Percentiles rank a stretch among this genome's conserved stretches.
Conservation (phyloP, 2,113 vertebrate genomes). For the Opisthocomus hoazin region DNA sequence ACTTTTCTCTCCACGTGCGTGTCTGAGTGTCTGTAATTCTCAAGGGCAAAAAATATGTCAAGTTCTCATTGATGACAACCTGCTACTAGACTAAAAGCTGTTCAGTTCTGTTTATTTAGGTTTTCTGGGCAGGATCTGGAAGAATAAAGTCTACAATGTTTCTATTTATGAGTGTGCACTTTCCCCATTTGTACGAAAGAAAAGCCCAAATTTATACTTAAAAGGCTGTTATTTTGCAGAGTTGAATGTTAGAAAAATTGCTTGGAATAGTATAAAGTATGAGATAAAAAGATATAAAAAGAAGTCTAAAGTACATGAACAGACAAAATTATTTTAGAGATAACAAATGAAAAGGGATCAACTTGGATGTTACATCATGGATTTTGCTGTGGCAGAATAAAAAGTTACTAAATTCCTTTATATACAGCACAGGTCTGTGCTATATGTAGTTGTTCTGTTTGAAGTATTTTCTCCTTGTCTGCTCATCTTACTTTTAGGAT, state of each 20-base stretch:
- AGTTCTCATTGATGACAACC: neutral
- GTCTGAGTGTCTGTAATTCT: neutral
- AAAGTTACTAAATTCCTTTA: neutral
- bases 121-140: neutral
- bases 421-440: neutral
- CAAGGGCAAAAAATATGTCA: neutral
- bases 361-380: neutral
- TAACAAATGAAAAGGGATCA: slow-evolving; percentile 1
- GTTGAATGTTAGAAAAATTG: neutral
- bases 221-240: slow-evolving; percentile 1
- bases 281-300: slow-evolving; percentile 12
- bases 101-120: neutral
- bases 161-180: neutral
- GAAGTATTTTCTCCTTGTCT: neutral
- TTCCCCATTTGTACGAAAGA: neutral
- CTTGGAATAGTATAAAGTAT: neutral
- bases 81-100: neutral
- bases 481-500: slow-evolving; percentile 57
- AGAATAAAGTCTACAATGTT: neutral
- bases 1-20: fast-evolving
- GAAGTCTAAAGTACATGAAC: neutral
- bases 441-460: neutral
- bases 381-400: neutral
- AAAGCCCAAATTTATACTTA: neutral
- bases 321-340: slow-evolving; percentile 13